Evolutionary conservation across 2,113 vertebrate genomes (phyloP).

Genomic region (Rhinolophus sinicus): DNA sequence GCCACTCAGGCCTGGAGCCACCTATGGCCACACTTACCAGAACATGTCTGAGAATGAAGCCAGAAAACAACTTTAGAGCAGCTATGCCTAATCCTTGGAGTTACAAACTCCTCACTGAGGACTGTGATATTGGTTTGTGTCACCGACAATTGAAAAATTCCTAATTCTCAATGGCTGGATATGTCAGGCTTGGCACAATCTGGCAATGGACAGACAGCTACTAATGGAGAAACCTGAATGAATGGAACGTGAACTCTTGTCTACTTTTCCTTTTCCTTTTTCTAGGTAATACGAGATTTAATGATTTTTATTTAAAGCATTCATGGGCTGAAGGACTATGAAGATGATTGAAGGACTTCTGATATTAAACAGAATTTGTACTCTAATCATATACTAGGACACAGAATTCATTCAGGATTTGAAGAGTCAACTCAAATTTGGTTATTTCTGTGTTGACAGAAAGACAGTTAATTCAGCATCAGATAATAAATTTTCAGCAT

Average conservation of each 20-base stretch:
- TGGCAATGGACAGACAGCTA: not conserved
- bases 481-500: not conserved
- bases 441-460: slow-evolving; percentile 33
- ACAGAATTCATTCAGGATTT: slow-evolving; percentile 37
- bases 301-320: slow-evolving; percentile 6
- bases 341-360: not conserved
- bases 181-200: not conserved
- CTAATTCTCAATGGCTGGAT: not conserved
- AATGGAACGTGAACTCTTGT: not conserved
- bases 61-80: not conserved
- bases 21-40: not conserved
- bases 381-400: not conserved
- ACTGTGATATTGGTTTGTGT: not conserved
- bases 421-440: slow-evolving; percentile 24
- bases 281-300: not conserved
- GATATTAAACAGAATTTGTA: slow-evolving; percentile 28
- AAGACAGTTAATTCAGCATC: not conserved
- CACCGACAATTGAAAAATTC: not conserved
- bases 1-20: not conserved
- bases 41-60: not conserved
- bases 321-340: not conserved
- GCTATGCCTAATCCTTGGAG: not conserved
- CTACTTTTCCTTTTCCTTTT: not conserved
- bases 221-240: not conserved
- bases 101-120: not conserved